Percentiles rank a stretch among this genome's conserved stretches.
Evolutionary conservation across 2,888 invertebrate species (phyloP).

Genomic region (Eilema griseolum): DNA sequence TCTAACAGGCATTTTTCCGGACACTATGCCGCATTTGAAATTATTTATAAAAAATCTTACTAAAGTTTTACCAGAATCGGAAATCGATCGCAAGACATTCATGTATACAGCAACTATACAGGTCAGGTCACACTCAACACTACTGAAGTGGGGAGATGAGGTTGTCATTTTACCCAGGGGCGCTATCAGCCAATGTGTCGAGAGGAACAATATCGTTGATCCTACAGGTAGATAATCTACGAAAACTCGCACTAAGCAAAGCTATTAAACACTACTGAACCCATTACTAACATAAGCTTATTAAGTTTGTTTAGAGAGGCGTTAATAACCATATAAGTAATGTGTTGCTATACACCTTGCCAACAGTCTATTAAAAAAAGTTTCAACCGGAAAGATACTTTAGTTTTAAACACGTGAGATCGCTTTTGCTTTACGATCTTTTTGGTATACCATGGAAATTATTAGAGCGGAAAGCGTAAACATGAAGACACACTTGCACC

Average conservation of each 20-base stretch:
- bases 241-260: background rate
- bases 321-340: constrained; percentile 9
- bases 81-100: too few species aligned
- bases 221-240: background rate
- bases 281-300: background rate
- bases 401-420: background rate
- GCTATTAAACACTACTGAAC: background rate
- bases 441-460: constrained; percentile 3
- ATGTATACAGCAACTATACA: too few species aligned
- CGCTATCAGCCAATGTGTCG: background rate
- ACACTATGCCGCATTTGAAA: too few species aligned
- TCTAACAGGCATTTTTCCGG: background rate
- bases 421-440: constrained; percentile 7
- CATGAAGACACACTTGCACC: constrained; percentile 1
- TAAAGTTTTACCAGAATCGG: background rate
- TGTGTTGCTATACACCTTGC: constrained; percentile 2
- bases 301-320: background rate
- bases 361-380: background rate
- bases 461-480: constrained; percentile 8
- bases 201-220: background rate
- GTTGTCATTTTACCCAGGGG: too few species aligned
- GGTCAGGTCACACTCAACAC: background rate
- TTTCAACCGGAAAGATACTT: constrained; percentile 1
- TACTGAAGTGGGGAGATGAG: background rate
- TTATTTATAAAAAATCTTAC: too few species aligned